Conservation (phyloP, 2,113 vertebrate species). For the Saccopteryx leptura region DNA sequence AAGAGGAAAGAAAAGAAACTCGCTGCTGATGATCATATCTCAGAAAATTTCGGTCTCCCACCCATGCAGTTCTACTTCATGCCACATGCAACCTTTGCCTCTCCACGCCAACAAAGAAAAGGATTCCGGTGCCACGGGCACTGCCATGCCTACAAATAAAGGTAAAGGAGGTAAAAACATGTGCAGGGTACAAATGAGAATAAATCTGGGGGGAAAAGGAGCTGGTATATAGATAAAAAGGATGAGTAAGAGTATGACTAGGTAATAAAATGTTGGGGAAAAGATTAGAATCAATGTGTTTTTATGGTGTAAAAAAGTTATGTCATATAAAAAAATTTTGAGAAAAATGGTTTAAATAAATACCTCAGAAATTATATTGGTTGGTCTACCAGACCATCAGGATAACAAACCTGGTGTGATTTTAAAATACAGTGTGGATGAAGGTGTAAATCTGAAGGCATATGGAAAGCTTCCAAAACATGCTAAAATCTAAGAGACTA, state of each 20-base stretch:
- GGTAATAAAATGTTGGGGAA: slow-evolving; percentile 93
- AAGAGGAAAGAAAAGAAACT: not conserved
- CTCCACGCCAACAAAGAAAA: not conserved
- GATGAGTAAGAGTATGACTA: slow-evolving; percentile 91
- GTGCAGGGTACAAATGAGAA: slow-evolving; percentile 93
- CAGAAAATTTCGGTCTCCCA: not conserved
- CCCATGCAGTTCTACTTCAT: not conserved
- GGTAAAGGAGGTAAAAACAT: slow-evolving; percentile 91
- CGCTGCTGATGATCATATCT: not conserved
- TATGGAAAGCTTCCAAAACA: slow-evolving; percentile 92
- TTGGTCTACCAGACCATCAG: slow-evolving; percentile 92
- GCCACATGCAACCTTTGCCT: not conserved
- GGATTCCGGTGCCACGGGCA: not conserved
- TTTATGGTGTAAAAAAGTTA: slow-evolving; percentile 91
- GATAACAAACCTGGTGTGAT: slow-evolving; percentile 93
- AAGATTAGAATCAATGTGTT: slow-evolving; percentile 91
- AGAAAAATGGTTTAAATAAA: slow-evolving; percentile 93
- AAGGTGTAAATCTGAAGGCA: slow-evolving; percentile 91
- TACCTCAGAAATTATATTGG: slow-evolving; percentile 89
- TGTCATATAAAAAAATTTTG: slow-evolving; percentile 92
- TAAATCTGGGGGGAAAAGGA: slow-evolving; percentile 92
- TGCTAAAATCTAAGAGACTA: slow-evolving; percentile 93
- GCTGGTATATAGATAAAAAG: slow-evolving; percentile 91
- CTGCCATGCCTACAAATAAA: slow-evolving; percentile 65
- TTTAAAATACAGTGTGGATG: slow-evolving; percentile 92